Conservation (phyloP, 2,888 invertebrate species). For the Oscheius onirici region DNA sequence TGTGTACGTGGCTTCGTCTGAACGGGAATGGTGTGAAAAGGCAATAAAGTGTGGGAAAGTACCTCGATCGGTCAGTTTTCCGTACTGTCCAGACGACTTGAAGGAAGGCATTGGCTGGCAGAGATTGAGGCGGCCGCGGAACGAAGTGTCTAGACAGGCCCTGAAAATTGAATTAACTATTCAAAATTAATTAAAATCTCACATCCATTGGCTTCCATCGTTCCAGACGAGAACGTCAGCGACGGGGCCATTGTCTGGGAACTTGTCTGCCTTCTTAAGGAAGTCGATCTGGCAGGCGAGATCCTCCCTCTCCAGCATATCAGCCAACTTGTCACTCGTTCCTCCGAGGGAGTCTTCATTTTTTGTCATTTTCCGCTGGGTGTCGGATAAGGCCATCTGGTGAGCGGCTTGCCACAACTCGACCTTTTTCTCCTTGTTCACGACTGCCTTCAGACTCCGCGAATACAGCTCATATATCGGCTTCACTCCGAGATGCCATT, state of each 20-base stretch:
- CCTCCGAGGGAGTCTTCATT: constrained; percentile 77
- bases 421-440: constrained; percentile 80
- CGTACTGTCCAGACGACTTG: constrained; percentile 82
- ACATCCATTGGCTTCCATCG: constrained; percentile 88
- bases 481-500: constrained; percentile 88
- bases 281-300: constrained; percentile 85
- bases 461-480: constrained; percentile 88
- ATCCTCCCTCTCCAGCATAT: constrained; percentile 88
- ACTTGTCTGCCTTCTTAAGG: constrained; percentile 85
- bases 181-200: constrained; percentile 18
- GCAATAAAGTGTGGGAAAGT: constrained; percentile 65
- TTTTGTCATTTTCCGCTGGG: constrained; percentile 79
- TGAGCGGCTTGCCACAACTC: constrained; percentile 87
- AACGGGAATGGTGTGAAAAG: constrained; percentile 39
- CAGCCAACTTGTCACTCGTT: constrained; percentile 72
- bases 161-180: constrained; percentile 72
- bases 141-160: constrained; percentile 86
- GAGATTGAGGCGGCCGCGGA: constrained; percentile 82
- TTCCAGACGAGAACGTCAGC: constrained; percentile 93
- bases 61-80: constrained; percentile 79
- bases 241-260: constrained; percentile 85
- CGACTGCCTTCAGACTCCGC: constrained; percentile 74
- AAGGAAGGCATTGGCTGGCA: constrained; percentile 85
- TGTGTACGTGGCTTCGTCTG: constrained; percentile 86
- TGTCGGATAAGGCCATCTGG: constrained; percentile 83